These are phyloP conservation scores for Sinocyclocheilus rhinocerous DNA, from an alignment of 2,113 vertebrate genomes.

Conservation along the genomic window DNA sequence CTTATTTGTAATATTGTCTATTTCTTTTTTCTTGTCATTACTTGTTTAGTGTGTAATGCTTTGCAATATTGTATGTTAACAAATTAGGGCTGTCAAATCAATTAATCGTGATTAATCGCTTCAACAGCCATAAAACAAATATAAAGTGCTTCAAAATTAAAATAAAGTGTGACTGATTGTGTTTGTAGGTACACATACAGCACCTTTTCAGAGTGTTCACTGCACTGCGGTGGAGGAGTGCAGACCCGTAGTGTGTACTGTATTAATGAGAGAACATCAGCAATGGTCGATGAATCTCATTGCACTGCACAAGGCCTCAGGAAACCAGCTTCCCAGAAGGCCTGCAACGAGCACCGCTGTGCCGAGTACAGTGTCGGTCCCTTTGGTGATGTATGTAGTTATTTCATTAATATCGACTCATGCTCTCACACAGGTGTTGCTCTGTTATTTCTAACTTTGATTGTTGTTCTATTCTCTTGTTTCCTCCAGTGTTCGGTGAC, in stretches of 20 bases:
- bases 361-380: slow-evolving; percentile 68
- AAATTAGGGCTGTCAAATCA: too few species aligned
- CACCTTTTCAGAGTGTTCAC: slow-evolving; percentile 82
- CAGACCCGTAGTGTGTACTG: slow-evolving; percentile 86
- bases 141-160: too few species aligned
- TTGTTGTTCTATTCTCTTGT: not conserved
- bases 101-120: too few species aligned
- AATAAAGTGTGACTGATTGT: not conserved
- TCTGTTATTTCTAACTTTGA: not conserved
- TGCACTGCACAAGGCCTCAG: slow-evolving; percentile 75
- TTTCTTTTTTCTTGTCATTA: too few species aligned
- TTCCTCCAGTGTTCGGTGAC: slow-evolving; percentile 84
- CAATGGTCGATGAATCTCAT: slow-evolving; percentile 70
- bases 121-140: too few species aligned
- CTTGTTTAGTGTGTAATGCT: too few species aligned
- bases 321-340: slow-evolving; percentile 74
- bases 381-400: slow-evolving; percentile 67
- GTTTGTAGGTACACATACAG: slow-evolving; percentile 79
- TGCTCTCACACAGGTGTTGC: slow-evolving; percentile 5
- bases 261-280: slow-evolving; percentile 63
- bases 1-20: too few species aligned
- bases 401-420: not conserved
- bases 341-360: slow-evolving; percentile 81
- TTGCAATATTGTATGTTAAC: too few species aligned
- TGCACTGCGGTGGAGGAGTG: slow-evolving; percentile 81